A percentile compares a stretch with the other conserved stretches of the same genome.
These are phyloP conservation scores for Monopis laevigella DNA, from an alignment of 2,888 invertebrate genomes.

Conservation along the genomic window DNA sequence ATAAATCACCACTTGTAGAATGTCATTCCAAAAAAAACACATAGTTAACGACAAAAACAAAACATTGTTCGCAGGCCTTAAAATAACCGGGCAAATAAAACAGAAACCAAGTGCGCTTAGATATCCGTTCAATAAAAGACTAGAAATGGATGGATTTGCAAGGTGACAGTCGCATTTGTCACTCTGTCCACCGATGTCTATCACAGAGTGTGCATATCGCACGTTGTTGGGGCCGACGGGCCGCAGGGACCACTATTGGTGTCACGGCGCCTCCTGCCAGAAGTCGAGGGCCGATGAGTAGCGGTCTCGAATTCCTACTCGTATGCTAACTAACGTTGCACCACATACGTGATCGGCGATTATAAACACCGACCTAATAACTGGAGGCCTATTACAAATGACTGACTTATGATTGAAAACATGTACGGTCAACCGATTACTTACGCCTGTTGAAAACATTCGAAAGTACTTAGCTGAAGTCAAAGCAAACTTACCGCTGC, in stretches of 20 bases:
- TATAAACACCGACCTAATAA: constrained; percentile 60
- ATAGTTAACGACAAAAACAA: constrained; percentile 1
- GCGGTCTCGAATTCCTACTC: constrained; percentile 65
- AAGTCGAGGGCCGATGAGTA: constrained; percentile 47
- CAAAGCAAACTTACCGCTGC: constrained; percentile 46
- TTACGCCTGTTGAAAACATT: constrained; percentile 3
- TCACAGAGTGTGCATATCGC: constrained; percentile 30
- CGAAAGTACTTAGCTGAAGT: too few relatives aligned
- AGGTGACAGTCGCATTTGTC: constrained; percentile 48
- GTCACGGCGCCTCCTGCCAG: constrained; percentile 42
- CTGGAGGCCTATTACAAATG: constrained; percentile 27
- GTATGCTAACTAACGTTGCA: constrained; percentile 54
- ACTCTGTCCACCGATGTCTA: constrained; percentile 30
- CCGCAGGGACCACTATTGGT: constrained; percentile 33
- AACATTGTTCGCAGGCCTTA: neutral
- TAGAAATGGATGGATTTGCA: too few relatives aligned
- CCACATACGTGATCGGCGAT: constrained; percentile 45
- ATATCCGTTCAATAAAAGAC: neutral
- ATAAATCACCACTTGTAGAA: too few relatives aligned
- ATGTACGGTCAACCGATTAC: too few relatives aligned
- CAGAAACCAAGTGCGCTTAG: neutral
- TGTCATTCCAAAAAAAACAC: too few relatives aligned
- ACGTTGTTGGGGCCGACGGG: neutral
- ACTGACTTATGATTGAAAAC: constrained; percentile 18
- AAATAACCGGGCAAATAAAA: neutral